These are phyloP conservation scores for Pachypsylla venusta DNA, from an alignment of 1,140 invertebrate species.

Conservation along the genomic window DNA sequence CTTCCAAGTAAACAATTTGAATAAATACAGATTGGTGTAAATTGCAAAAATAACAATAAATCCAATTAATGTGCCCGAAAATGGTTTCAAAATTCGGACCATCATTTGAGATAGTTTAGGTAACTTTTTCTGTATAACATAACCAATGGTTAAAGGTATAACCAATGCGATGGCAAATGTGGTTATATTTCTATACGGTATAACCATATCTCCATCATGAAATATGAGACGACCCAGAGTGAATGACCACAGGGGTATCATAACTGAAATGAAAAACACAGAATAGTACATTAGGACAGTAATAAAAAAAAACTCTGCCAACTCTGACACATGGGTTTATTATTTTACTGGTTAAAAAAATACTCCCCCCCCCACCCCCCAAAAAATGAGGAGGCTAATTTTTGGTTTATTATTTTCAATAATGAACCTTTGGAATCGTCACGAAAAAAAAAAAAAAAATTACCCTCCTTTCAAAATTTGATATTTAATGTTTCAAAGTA, in stretches of 20 bases:
- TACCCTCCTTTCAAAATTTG: no score
- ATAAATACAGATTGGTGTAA: slow-evolving; percentile 79
- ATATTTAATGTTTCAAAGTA: no score
- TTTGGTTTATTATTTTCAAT: no score
- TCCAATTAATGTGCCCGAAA: slow-evolving; percentile 65
- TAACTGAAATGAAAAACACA: slow-evolving; percentile 43
- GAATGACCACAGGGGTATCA: slow-evolving; percentile 92
- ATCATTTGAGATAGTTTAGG: slow-evolving; percentile 51
- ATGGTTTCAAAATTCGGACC: slow-evolving; percentile 67
- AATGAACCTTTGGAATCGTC: no score
- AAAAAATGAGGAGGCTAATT: no score
- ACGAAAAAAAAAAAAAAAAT: no score
- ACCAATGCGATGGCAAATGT: slow-evolving; percentile 60
- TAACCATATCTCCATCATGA: slow-evolving; percentile 43
- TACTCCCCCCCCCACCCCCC: no score
- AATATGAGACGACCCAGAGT: slow-evolving; percentile 76
- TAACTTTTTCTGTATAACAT: slow-evolving; percentile 50
- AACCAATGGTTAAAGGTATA: slow-evolving; percentile 65
- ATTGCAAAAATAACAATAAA: slow-evolving; percentile 89
- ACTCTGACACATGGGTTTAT: no score
- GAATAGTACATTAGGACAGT: no score
- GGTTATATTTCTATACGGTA: slow-evolving; percentile 70
- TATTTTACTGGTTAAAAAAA: no score
- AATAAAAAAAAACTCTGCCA: no score
- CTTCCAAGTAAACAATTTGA: slow-evolving; percentile 74